Conservation (phyloP, 2,113 vertebrate species). For the Embiotoca jacksoni region DNA sequence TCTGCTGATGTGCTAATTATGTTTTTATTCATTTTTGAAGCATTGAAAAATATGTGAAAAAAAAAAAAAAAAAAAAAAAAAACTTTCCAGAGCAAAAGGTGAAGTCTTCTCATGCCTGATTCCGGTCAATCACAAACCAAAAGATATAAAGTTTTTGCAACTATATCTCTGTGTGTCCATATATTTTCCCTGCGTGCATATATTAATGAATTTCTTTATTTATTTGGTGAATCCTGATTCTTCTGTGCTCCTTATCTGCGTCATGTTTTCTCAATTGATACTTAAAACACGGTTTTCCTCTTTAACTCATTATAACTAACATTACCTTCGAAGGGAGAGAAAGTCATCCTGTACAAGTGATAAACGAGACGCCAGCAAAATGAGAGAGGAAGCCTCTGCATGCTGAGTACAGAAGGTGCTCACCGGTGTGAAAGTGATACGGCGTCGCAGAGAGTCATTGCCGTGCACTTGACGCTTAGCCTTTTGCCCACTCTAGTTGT, state of each 20-base stretch:
- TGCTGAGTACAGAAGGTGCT: conserved; percentile 59
- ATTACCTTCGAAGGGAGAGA: too few relatives aligned
- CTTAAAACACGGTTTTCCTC: too few relatives aligned
- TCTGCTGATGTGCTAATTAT: neutral
- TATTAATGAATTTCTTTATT: too few relatives aligned
- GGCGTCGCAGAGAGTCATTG: conserved; percentile 30
- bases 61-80: too few relatives aligned
- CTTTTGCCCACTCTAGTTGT: conserved; percentile 44
- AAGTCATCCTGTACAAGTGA: neutral
- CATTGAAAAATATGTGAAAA: neutral
- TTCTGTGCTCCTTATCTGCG: too few relatives aligned
- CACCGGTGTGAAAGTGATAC: conserved; percentile 68
- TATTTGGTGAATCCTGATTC: too few relatives aligned
- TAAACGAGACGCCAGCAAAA: neutral
- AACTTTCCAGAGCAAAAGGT: too few relatives aligned
- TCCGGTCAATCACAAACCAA: neutral
- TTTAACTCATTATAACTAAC: too few relatives aligned
- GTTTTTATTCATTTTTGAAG: neutral
- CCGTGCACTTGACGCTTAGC: conserved; percentile 27
- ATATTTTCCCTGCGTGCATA: too few relatives aligned
- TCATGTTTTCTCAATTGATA: too few relatives aligned
- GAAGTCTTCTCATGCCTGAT: neutral
- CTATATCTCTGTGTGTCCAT: too few relatives aligned
- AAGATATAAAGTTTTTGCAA: too few relatives aligned
- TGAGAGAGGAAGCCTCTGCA: neutral